Percentiles rank a stretch among this genome's conserved stretches.
phyloP scores from a whole-genome alignment of 2,888 invertebrate genomes.

The Cheilosia grossa region DNA sequence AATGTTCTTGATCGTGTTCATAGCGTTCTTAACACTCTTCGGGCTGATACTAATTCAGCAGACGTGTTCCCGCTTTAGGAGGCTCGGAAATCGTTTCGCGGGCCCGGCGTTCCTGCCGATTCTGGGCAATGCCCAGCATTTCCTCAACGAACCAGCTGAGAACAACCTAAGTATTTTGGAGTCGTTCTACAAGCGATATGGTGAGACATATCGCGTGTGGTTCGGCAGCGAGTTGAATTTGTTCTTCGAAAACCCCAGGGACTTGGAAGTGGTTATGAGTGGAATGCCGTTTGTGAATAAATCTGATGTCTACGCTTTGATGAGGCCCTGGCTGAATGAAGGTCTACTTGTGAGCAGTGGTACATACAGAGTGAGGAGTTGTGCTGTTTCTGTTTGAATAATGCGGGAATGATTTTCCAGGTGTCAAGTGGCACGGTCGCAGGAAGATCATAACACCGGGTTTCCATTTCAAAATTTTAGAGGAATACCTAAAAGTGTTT shows the following conservation, averaged over 20 bases:
- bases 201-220: conserved; percentile 69
- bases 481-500: conserved; percentile 88
- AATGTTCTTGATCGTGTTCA: conserved; percentile 28
- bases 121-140: conserved; percentile 47
- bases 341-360: conserved; percentile 84
- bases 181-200: conserved; percentile 47
- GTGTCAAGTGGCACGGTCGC: conserved; percentile 86
- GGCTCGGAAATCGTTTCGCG: conserved; percentile 32
- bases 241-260: conserved; percentile 56
- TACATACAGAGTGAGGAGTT: neutral
- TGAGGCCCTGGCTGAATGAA: conserved; percentile 84
- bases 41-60: conserved; percentile 5
- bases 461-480: conserved; percentile 90
- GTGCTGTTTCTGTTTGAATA: neutral
- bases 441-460: conserved; percentile 89
- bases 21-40: neutral
- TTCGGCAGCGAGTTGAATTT: conserved; percentile 68
- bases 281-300: conserved; percentile 83
- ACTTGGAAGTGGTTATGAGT: conserved; percentile 68
- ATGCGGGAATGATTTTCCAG: conserved; percentile 31
- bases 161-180: conserved; percentile 75
- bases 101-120: conserved; percentile 39
- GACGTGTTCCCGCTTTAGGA: neutral
- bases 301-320: conserved; percentile 82
- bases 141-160: conserved; percentile 39